A percentile compares a stretch with the other conserved stretches of the same genome.
Evolutionary conservation across 2,113 vertebrate genomes (phyloP).

Genomic region (Scytalopus superciliaris): DNA sequence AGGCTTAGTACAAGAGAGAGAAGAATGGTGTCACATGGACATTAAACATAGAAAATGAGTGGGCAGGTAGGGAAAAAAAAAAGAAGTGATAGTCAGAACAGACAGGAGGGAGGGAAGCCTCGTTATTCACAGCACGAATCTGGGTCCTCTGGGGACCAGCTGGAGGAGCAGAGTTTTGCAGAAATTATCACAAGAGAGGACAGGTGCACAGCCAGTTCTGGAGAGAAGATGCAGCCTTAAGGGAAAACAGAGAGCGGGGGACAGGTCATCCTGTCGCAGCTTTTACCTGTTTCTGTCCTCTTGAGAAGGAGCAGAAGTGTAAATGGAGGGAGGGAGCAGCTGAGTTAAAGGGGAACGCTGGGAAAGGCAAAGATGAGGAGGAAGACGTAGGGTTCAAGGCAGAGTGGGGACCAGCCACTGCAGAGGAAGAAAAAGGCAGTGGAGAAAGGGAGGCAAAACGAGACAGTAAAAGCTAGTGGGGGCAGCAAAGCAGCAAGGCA

Average conservation of each 20-base stretch:
- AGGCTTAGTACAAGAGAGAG: not conserved
- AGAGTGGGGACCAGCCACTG: not conserved
- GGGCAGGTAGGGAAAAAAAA: not conserved
- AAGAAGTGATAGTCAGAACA: not conserved
- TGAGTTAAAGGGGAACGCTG: not conserved
- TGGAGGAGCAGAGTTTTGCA: not conserved
- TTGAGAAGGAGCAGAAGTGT: not conserved
- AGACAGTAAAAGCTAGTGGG: not conserved
- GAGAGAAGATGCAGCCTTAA: not conserved
- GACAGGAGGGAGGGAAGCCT: not conserved
- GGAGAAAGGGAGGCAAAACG: not conserved
- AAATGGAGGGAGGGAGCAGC: not conserved
- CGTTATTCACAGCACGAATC: not conserved
- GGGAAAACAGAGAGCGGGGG: not conserved
- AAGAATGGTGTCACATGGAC: not conserved
- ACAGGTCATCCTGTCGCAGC: not conserved
- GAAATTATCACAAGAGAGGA: not conserved
- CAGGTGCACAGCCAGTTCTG: not conserved
- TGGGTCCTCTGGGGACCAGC: not conserved
- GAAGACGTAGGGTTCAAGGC: not conserved
- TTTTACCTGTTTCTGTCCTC: not conserved
- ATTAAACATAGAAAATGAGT: slow-evolving; percentile 28
- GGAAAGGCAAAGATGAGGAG: not conserved
- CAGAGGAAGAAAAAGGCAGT: not conserved
- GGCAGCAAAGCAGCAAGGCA: not conserved